These are phyloP conservation scores for Luperina nickerlii DNA, from an alignment of 2,888 invertebrate species.

Conservation along the genomic window DNA sequence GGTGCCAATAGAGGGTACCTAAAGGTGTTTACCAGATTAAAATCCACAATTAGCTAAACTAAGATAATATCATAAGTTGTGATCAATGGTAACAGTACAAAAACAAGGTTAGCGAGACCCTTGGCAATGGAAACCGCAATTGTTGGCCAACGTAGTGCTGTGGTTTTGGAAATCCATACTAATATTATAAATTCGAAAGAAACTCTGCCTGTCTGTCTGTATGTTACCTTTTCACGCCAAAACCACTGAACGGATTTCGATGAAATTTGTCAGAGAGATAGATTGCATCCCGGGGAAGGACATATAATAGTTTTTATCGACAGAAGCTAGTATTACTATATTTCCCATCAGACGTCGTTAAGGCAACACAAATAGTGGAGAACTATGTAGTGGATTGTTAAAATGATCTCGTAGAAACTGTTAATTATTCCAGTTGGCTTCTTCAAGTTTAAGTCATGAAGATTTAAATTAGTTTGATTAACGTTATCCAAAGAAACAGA, in stretches of 20 bases:
- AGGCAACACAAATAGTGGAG: slow-evolving; percentile 10
- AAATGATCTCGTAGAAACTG: slow-evolving; percentile 4
- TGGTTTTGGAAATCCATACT: slow-evolving; percentile 45
- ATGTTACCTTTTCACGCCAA: too few relatives aligned
- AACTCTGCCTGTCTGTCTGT: too few relatives aligned
- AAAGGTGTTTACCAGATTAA: not conserved
- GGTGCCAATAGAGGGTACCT: not conserved
- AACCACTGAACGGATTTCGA: too few relatives aligned
- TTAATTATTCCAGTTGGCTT: not conserved
- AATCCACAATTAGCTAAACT: not conserved
- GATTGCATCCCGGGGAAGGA: too few relatives aligned
- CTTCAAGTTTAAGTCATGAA: not conserved
- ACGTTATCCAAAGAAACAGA: slow-evolving; percentile 15
- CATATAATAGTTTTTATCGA: too few relatives aligned
- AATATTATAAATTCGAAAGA: too few relatives aligned
- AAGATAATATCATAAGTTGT: slow-evolving; percentile 5
- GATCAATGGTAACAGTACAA: slow-evolving; percentile 39
- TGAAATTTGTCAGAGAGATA: too few relatives aligned
- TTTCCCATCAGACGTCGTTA: slow-evolving; percentile 29
- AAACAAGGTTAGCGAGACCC: slow-evolving; percentile 47
- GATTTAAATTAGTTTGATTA: slow-evolving; percentile 18
- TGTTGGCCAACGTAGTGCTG: slow-evolving; percentile 30
- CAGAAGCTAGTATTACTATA: slow-evolving; percentile 18
- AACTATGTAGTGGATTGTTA: slow-evolving; percentile 1
- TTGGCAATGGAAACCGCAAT: slow-evolving; percentile 53